These are phyloP conservation scores for Arctocebus calabarensis DNA, from an alignment of 2,797 vertebrate genomes.

Conservation along the genomic window DNA sequence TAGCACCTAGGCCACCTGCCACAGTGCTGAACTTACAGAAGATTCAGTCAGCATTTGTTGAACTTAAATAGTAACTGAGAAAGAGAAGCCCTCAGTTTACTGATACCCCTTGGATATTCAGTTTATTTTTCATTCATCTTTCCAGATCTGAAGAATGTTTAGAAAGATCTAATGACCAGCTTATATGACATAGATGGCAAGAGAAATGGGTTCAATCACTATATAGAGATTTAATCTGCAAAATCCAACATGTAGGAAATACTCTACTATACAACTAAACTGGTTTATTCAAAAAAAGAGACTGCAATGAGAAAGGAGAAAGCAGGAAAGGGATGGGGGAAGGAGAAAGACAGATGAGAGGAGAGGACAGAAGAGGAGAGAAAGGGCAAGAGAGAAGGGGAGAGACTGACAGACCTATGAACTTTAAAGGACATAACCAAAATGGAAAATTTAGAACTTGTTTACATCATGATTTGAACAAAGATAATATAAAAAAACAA, in stretches of 20 bases:
- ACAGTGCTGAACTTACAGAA: not conserved
- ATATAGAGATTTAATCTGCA: not conserved
- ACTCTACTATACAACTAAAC: not conserved
- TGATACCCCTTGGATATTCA: not conserved
- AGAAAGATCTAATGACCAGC: not conserved
- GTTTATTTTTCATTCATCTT: not conserved
- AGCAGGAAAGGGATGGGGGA: too few relatives aligned
- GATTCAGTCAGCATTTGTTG: not conserved
- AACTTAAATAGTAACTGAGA: not conserved
- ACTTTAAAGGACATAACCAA: not conserved
- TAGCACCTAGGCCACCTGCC: not conserved
- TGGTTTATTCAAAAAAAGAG: not conserved
- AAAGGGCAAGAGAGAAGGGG: not conserved
- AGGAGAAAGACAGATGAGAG: not conserved
- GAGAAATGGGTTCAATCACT: not conserved
- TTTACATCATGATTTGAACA: not conserved
- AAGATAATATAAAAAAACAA: not conserved
- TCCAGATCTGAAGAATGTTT: not conserved
- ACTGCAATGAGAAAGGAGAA: not conserved
- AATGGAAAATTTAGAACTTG: not conserved
- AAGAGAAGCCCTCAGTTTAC: not conserved
- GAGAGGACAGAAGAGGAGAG: too few relatives aligned
- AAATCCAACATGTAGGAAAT: not conserved
- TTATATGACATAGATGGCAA: not conserved
- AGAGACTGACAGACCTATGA: not conserved